phyloP scores from a whole-genome alignment of 2,797 vertebrate genomes.

The Chiloscyllium punctatum region DNA sequence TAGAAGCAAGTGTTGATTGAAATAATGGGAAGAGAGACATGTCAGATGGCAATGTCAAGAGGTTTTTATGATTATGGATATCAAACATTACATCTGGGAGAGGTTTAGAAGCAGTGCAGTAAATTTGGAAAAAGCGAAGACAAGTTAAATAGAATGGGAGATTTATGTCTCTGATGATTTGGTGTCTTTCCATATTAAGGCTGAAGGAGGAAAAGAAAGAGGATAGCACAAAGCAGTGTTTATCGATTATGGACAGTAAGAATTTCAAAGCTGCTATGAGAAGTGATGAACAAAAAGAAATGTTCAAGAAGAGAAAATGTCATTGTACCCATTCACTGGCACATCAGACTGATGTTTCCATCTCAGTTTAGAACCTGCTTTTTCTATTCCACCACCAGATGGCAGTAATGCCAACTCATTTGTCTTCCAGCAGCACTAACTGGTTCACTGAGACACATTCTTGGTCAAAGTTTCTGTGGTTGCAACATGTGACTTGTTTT shows the following conservation, averaged over 20 bases:
- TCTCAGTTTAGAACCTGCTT: not conserved
- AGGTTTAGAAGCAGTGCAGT: not conserved
- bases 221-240: not conserved
- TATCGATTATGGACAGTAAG: not conserved
- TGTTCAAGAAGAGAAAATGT: not conserved
- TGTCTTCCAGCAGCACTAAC: not conserved
- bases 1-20: not conserved
- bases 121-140: not conserved
- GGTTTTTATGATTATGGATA: not conserved
- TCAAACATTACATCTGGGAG: not conserved
- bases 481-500: not conserved
- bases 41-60: not conserved
- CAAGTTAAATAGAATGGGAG: not conserved
- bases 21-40: not conserved
- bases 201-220: not conserved
- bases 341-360: not conserved
- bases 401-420: not conserved
- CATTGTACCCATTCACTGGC: not conserved
- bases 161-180: not conserved
- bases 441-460: not conserved
- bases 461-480: not conserved
- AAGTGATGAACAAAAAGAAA: not conserved
- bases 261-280: not conserved
- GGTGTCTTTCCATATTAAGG: not conserved
- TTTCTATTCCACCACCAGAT: constrained; percentile 24